These are phyloP conservation scores for Sternotherus odoratus DNA, from an alignment of 2,797 vertebrate genomes.

Conservation along the genomic window DNA sequence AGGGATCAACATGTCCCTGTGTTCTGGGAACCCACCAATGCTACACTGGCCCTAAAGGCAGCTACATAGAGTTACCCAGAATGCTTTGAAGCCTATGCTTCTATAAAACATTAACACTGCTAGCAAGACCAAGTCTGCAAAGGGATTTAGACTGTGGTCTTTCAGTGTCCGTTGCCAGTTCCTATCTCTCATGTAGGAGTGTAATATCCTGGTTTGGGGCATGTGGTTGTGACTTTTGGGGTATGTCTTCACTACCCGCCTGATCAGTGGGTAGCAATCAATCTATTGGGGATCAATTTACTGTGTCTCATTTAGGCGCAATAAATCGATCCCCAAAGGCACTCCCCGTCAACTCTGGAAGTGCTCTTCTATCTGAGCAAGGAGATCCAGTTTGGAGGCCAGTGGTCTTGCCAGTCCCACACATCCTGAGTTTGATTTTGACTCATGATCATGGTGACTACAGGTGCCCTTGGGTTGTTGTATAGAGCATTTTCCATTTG, in stretches of 20 bases:
- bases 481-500: neutral
- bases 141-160: neutral
- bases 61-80: neutral
- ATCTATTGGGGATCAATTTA: too few species aligned
- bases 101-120: neutral
- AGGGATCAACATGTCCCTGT: neutral
- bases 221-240: neutral
- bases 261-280: too few species aligned
- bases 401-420: neutral
- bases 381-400: neutral
- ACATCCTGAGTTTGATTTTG: neutral
- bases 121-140: neutral
- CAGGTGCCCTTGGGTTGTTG: too few species aligned
- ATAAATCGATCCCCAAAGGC: too few species aligned
- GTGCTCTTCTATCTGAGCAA: neutral
- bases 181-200: neutral
- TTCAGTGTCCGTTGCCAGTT: neutral
- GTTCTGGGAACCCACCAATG: neutral
- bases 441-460: neutral
- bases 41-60: neutral
- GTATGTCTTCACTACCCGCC: too few species aligned
- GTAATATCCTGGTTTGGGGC: neutral
- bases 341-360: too few species aligned
- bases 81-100: neutral
- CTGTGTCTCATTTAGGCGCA: too few species aligned